Evolutionary conservation across 2,888 invertebrate genomes (phyloP).

Genomic region (Dicranocentrus wangi): DNA sequence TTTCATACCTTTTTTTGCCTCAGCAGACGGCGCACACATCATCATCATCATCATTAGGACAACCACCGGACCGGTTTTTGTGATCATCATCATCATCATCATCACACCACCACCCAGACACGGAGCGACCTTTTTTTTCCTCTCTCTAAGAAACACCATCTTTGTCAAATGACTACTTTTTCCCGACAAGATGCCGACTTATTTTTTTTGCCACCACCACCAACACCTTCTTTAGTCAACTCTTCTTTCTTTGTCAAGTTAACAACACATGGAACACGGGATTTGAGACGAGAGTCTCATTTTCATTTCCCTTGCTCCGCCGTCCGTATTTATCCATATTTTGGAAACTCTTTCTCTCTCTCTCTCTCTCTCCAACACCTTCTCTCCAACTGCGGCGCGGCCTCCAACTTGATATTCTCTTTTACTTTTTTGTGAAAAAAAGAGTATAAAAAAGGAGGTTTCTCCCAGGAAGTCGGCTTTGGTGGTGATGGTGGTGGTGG

Average conservation of each 20-base stretch:
- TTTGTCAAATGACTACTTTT: conserved; percentile 49
- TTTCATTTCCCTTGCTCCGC: conserved; percentile 18
- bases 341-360: not conserved
- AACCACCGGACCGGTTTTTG: not conserved
- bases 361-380: not conserved
- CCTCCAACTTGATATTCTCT: no score
- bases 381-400: no score
- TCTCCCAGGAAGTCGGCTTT: no score
- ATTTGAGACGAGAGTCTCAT: no score
- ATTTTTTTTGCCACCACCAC: conserved; percentile 51
- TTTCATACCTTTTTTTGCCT: conserved; percentile 25
- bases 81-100: no score
- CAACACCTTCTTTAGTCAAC: no score
- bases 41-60: conserved; percentile 25
- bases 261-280: not conserved
- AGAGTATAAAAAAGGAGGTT: no score
- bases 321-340: no score
- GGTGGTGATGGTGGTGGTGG: no score
- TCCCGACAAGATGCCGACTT: conserved; percentile 18
- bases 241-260: conserved; percentile 37
- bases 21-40: conserved; percentile 30
- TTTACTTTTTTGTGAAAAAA: no score
- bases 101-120: not conserved
- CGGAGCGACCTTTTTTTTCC: not conserved
- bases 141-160: conserved; percentile 35